Evolutionary conservation across 2,113 vertebrate genomes (phyloP), one percentile per base, ranked within the genome.

Genomic region (Tachuris rubrigastra): DNA sequence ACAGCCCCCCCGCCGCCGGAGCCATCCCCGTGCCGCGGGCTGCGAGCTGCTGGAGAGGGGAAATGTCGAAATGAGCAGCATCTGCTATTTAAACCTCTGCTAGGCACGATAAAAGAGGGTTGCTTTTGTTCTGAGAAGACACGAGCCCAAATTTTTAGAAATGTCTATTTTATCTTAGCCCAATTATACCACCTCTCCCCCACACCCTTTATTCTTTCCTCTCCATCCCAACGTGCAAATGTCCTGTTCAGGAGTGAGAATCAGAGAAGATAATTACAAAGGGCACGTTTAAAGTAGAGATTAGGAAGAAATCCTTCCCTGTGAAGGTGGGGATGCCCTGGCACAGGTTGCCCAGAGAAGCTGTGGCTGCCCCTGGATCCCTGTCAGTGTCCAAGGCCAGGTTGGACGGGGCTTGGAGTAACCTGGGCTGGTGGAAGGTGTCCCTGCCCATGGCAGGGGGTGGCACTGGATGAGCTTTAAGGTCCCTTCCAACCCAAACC

Each of bases 41-140:
- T 42, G 75, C 50, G 50, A 33, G 41, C 76, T 35, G 58, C 72
- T 14, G 44, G 18, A 24, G 14, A 9, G 69, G 7, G 31, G 9
- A 8, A 24, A 33, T 0, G 35, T 2, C 71, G 24, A 9, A 30
- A 63, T 19, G 0, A 35, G 62, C 73, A 5, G 62, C 44, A 7
- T 19, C 50, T 49, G 69, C 93, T 14, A 9, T 14, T 56, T 17
- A n/a, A 74, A 65, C 25, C 84, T 21, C 80, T 5, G 37, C 75
- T 6, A 24, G 63, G 25, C 31, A 10, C 8, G 8, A 20, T 3
- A 28, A 46, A 42, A 53, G 47, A 33, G n/a, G 28, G 14, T 2
- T 30, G 58, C 56, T 60, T 83, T 35, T 33, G 12, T 66, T 73
- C 77, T 27, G 84, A 52, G 28, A 37, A 52, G 7, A n/a, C 37